Percentiles rank a stretch among this genome's conserved stretches.
These are phyloP conservation scores for Cebuella pygmaea DNA, from an alignment of 2,797 vertebrate genomes.

Conservation along the genomic window DNA sequence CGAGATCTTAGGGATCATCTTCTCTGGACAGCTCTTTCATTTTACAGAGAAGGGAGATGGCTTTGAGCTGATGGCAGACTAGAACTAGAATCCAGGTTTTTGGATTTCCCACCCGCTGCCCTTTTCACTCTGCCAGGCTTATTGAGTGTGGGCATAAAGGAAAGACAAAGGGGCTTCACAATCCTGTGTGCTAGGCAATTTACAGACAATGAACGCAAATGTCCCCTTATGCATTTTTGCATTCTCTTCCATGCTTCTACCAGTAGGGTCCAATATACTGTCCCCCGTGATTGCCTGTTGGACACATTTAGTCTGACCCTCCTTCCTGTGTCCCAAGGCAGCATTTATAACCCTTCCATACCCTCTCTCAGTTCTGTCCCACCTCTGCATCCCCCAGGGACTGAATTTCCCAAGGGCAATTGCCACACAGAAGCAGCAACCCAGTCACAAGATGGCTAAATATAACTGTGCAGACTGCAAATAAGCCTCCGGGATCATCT, in stretches of 20 bases:
- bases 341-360: background rate
- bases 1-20: accelerated
- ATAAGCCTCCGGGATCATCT: conserved; percentile 78
- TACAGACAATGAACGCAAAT: background rate
- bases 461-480: conserved; percentile 77
- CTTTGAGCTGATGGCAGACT: background rate
- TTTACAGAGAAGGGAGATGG: background rate
- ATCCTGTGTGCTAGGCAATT: background rate
- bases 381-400: background rate
- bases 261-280: background rate
- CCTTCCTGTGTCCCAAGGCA: background rate
- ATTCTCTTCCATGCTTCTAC: background rate
- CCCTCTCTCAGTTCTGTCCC: background rate
- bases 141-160: background rate
- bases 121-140: background rate
- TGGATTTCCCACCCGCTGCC: background rate
- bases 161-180: background rate
- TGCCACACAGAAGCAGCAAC: conserved; percentile 59
- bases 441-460: conserved; percentile 79
- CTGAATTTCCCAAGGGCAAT: conserved; percentile 61
- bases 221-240: background rate
- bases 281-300: background rate
- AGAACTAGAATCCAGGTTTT: background rate
- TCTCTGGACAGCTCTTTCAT: background rate
- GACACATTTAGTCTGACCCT: background rate